These are phyloP conservation scores for Dinocampus coccinellae DNA, from an alignment of 2,888 invertebrate genomes.

Conservation along the genomic window DNA sequence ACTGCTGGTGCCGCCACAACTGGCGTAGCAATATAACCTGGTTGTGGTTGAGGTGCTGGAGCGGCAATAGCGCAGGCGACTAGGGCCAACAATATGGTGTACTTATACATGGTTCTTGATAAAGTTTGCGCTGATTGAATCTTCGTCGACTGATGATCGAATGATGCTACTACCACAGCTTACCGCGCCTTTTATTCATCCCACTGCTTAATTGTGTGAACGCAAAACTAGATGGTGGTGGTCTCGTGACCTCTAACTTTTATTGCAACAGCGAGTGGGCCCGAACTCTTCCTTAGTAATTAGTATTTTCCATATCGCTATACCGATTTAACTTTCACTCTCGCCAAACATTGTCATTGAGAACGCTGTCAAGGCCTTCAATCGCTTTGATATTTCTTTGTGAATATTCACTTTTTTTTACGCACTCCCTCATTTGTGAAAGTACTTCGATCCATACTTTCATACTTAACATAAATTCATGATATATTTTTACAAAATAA, in stretches of 20 bases:
- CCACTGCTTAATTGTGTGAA: conserved; percentile 44
- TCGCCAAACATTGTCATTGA: conserved; percentile 18
- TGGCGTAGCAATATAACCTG: conserved; percentile 59
- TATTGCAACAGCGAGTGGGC: background rate
- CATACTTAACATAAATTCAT: background rate
- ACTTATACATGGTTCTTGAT: conserved; percentile 63
- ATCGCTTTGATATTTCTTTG: background rate
- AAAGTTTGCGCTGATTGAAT: conserved; percentile 30
- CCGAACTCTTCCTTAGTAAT: conserved; percentile 24
- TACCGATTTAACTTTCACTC: conserved; percentile 28
- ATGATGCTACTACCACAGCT: conserved; percentile 47
- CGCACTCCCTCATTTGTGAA: background rate
- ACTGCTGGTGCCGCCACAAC: conserved; percentile 53
- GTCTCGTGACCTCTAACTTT: conserved; percentile 6
- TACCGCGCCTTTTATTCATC: conserved; percentile 55
- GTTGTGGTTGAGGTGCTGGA: conserved; percentile 59
- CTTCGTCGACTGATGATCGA: conserved; percentile 49
- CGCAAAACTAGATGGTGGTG: background rate
- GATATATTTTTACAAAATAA: background rate
- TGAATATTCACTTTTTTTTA: conserved; percentile 9
- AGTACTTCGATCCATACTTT: conserved; percentile 9
- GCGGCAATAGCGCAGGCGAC: conserved; percentile 69
- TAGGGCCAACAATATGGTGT: conserved; percentile 54
- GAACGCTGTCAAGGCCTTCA: conserved; percentile 42
- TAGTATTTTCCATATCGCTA: conserved; percentile 1